Evolutionary conservation across 2,797 vertebrate species (phyloP).

Genomic region (Sebastes umbrosus): DNA sequence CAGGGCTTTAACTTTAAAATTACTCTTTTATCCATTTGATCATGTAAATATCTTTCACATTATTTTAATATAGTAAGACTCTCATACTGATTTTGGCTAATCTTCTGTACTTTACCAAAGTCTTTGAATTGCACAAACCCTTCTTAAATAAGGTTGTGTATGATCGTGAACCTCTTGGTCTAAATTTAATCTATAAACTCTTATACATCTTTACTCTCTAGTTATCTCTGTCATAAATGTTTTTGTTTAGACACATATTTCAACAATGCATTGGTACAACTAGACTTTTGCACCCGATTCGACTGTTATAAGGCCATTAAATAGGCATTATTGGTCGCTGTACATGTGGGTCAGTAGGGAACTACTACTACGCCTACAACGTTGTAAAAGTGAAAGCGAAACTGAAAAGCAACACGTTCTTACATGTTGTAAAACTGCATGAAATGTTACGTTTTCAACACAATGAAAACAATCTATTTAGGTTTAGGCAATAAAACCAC

Average conservation of each 20-base stretch:
- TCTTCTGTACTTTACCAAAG: constrained; percentile 28
- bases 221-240: constrained; percentile 40
- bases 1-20: constrained; percentile 3
- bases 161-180: constrained; percentile 12
- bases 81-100: constrained; percentile 41
- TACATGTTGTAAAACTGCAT: too few relatives aligned
- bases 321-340: too few relatives aligned
- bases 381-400: too few relatives aligned
- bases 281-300: constrained; percentile 12
- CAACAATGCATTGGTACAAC: constrained; percentile 47
- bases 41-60: constrained; percentile 1
- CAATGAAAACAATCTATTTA: too few relatives aligned
- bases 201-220: constrained; percentile 35
- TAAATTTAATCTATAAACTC: constrained; percentile 49
- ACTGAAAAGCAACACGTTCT: too few relatives aligned
- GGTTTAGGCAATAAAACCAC: too few relatives aligned
- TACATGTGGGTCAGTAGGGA: too few relatives aligned
- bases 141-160: constrained; percentile 17
- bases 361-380: too few relatives aligned
- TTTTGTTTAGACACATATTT: constrained; percentile 11
- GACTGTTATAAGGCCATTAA: too few relatives aligned
- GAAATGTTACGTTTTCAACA: too few relatives aligned
- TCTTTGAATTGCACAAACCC: constrained; percentile 66
- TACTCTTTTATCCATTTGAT: background rate
- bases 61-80: constrained; percentile 22